Evolutionary conservation across 2,888 invertebrate genomes (phyloP).

Genomic region (Oegoconia quadripuncta): DNA sequence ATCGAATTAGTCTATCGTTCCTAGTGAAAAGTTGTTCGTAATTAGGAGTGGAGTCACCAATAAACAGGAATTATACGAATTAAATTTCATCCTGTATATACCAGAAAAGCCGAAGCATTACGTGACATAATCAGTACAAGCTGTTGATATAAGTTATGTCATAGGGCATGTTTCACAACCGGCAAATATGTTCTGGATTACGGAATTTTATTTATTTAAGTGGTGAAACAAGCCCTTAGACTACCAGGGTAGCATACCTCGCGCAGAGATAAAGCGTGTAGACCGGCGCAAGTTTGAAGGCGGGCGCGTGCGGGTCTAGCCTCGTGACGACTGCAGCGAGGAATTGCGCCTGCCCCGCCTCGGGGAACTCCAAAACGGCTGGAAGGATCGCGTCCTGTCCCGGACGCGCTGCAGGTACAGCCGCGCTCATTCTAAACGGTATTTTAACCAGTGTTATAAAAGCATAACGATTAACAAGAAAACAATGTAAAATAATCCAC

Average conservation of each 20-base stretch:
- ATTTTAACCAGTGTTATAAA: constrained; percentile 3
- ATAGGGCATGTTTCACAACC: too few relatives aligned
- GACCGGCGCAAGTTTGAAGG: constrained; percentile 97
- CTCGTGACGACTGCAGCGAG: constrained; percentile 92
- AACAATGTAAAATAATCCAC: background rate
- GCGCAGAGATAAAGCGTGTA: constrained; percentile 97
- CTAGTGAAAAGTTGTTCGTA: too few relatives aligned
- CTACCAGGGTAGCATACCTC: constrained; percentile 62
- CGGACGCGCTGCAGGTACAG: constrained; percentile 49
- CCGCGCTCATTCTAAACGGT: constrained; percentile 41
- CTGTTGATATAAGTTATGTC: too few relatives aligned
- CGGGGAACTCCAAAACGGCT: constrained; percentile 95
- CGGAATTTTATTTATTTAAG: too few relatives aligned
- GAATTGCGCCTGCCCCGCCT: constrained; percentile 96
- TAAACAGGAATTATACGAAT: too few relatives aligned
- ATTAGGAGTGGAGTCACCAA: too few relatives aligned
- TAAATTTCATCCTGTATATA: too few relatives aligned
- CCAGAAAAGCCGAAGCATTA: too few relatives aligned
- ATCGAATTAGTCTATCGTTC: too few relatives aligned
- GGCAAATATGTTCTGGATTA: too few relatives aligned
- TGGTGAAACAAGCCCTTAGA: too few relatives aligned
- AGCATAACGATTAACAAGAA: background rate
- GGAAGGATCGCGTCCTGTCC: constrained; percentile 95
- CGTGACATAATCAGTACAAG: too few relatives aligned
- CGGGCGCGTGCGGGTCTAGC: constrained; percentile 91